Conservation (phyloP, 2,888 invertebrate genomes). For the Callyntrura guangdongensis region DNA sequence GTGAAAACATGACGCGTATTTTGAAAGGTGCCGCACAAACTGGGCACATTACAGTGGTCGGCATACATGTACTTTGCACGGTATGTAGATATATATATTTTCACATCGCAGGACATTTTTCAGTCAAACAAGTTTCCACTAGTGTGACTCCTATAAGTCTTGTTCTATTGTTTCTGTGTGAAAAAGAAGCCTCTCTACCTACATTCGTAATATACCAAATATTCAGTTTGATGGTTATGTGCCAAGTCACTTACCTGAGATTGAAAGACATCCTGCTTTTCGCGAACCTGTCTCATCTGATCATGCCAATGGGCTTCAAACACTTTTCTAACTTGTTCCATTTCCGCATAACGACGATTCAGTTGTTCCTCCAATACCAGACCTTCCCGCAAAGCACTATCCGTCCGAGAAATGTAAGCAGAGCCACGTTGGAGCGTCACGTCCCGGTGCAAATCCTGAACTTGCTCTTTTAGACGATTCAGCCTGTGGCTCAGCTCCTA, state of each 20-base stretch:
- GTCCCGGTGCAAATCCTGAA: slow-evolving; percentile 90
- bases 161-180: no score
- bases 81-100: background rate
- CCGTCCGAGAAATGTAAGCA: slow-evolving; percentile 85
- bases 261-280: slow-evolving; percentile 90
- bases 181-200: background rate
- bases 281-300: slow-evolving; percentile 90
- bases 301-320: slow-evolving; percentile 91
- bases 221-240: slow-evolving; percentile 59
- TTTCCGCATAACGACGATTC: slow-evolving; percentile 88
- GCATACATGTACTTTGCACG: background rate
- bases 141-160: background rate
- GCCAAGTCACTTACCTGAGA: slow-evolving; percentile 86
- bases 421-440: slow-evolving; percentile 89
- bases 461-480: slow-evolving; percentile 89
- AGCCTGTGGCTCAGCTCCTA: slow-evolving; percentile 89
- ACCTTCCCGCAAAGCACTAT: slow-evolving; percentile 88
- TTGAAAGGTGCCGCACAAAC: no score
- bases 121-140: no score
- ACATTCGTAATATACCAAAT: background rate
- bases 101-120: slow-evolving; percentile 35
- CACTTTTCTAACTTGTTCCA: slow-evolving; percentile 88
- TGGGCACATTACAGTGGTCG: no score
- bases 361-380: slow-evolving; percentile 88
- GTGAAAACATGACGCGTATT: no score